Conservation (phyloP, 2,888 invertebrate species). For the Aspidiotus rigidus region DNA sequence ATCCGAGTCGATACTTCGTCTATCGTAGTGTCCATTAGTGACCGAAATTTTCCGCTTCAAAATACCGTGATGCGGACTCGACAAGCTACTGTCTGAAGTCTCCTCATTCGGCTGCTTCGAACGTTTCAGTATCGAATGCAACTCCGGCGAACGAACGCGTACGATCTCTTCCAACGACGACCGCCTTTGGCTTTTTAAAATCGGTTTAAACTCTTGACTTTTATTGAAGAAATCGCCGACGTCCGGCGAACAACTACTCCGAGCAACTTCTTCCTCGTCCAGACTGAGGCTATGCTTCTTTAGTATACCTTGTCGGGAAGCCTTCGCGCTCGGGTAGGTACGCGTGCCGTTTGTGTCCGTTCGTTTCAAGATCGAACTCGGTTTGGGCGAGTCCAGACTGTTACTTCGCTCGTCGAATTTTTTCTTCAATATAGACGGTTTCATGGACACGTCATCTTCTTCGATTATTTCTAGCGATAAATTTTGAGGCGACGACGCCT, state of each 20-base stretch:
- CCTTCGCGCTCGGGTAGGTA: neutral
- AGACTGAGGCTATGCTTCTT: constrained; percentile 69
- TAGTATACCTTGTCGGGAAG: constrained; percentile 60
- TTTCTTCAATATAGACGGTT: constrained; percentile 32
- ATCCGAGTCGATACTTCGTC: constrained; percentile 11
- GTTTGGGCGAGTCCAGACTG: constrained; percentile 18
- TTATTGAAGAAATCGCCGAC: constrained; percentile 3
- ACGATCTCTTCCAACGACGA: constrained; percentile 62
- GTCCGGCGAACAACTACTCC: constrained; percentile 62
- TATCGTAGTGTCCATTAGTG: constrained; percentile 6
- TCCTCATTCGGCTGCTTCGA: constrained; percentile 49
- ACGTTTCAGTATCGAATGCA: constrained; percentile 56
- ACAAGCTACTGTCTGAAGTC: constrained; percentile 43
- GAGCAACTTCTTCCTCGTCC: constrained; percentile 62
- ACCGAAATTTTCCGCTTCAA: constrained; percentile 59
- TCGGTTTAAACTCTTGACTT: constrained; percentile 54
- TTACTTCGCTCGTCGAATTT: constrained; percentile 23
- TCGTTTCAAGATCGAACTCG: constrained; percentile 35
- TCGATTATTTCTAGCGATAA: constrained; percentile 25
- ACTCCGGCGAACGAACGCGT: constrained; percentile 38
- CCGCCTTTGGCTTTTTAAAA: constrained; percentile 57
- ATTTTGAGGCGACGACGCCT: constrained; percentile 1
- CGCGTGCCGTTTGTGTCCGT: constrained; percentile 17
- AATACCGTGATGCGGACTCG: constrained; percentile 57
- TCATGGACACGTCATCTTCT: constrained; percentile 7